A percentile compares a stretch with the other conserved stretches of the same genome.
Conservation (phyloP, 2,113 vertebrate species). For the Microcebus jonahi region DNA sequence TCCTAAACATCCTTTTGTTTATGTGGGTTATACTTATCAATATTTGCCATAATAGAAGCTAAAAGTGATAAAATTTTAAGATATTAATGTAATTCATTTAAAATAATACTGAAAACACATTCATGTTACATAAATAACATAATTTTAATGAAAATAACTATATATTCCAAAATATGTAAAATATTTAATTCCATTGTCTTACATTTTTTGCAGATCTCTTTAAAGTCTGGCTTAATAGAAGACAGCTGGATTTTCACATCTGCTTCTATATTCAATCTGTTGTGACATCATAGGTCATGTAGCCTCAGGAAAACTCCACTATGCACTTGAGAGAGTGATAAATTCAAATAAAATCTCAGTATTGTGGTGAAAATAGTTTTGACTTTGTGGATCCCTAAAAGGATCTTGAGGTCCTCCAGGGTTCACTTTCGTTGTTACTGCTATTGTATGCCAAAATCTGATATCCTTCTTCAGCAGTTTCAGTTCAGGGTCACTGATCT, state of each 20-base stretch:
- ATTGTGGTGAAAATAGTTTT: slow-evolving; percentile 16
- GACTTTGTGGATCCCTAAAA: not conserved
- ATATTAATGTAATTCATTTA: slow-evolving; percentile 41
- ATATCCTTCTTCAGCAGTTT: not conserved
- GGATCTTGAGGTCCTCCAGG: not conserved
- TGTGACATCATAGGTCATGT: slow-evolving; percentile 24
- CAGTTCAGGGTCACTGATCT: not conserved
- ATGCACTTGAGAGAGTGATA: not conserved
- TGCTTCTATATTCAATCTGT: not conserved
- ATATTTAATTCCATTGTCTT: slow-evolving; percentile 12
- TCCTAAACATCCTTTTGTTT: slow-evolving; percentile 43
- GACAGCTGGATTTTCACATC: not conserved
- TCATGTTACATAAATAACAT: not conserved
- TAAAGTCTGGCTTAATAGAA: slow-evolving; percentile 35
- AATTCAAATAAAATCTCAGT: slow-evolving; percentile 6
- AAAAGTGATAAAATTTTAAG: slow-evolving; percentile 11
- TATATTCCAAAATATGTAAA: not conserved
- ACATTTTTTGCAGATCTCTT: slow-evolving; percentile 39
- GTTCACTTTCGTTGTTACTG: not conserved
- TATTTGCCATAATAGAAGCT: slow-evolving; percentile 36
- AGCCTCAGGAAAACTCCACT: not conserved
- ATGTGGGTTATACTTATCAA: not conserved
- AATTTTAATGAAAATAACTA: not conserved
- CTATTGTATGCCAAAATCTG: not conserved
- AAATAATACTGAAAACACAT: slow-evolving; percentile 5